Percentiles rank a stretch among this genome's conserved stretches.
Evolutionary conservation across 2,888 invertebrate species (phyloP).

Genomic region (Meloe dianella): DNA sequence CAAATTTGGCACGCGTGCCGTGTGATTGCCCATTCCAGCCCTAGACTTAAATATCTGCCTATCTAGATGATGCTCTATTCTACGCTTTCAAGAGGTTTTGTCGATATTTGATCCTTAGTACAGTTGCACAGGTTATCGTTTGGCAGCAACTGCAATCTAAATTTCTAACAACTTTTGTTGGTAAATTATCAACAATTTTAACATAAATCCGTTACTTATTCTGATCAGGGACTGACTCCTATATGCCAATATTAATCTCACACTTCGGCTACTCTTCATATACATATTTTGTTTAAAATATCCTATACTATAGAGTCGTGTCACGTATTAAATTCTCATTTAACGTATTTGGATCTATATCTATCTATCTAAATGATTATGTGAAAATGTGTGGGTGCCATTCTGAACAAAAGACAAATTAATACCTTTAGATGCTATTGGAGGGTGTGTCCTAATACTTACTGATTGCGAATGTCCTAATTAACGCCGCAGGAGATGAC

Average conservation of each 20-base stretch:
- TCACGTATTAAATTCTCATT: conserved; percentile 3
- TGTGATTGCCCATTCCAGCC: too few relatives aligned
- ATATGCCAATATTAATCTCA: conserved; percentile 2
- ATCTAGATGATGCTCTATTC: too few relatives aligned
- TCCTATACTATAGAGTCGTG: neutral
- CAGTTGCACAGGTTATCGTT: too few relatives aligned
- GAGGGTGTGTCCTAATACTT: conserved; percentile 18
- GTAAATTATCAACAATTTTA: too few relatives aligned
- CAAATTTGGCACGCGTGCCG: too few relatives aligned
- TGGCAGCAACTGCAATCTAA: too few relatives aligned
- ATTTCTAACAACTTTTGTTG: too few relatives aligned
- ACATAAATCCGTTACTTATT: neutral
- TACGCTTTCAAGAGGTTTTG: too few relatives aligned
- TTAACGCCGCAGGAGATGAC: conserved; percentile 12
- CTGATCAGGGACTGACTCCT: neutral
- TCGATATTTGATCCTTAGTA: too few relatives aligned
- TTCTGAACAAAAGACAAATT: conserved; percentile 14
- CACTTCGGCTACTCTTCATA: neutral
- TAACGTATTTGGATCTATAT: conserved; percentile 1
- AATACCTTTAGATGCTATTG: conserved; percentile 13
- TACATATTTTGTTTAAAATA: neutral
- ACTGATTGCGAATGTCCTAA: conserved; percentile 19
- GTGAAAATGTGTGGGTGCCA: conserved; percentile 11
- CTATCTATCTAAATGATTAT: conserved; percentile 6
- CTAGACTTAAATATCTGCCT: too few relatives aligned